These are phyloP conservation scores for Cladorhizidae sp. DNA, from an alignment of 37 sponge, comb jelly and placozoan genomes.

Conservation along the genomic window DNA sequence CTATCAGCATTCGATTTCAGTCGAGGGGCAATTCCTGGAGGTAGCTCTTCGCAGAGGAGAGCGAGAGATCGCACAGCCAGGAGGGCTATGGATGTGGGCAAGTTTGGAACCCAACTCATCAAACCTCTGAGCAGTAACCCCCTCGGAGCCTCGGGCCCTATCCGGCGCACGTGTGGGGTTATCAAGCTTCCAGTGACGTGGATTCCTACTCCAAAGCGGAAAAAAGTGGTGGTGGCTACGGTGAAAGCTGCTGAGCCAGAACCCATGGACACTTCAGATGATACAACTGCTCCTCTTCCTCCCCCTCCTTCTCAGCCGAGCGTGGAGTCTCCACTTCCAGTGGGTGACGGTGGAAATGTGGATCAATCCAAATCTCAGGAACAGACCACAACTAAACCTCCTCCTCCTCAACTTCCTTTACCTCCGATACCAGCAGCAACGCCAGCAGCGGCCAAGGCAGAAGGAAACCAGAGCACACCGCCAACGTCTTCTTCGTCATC, in stretches of 20 bases:
- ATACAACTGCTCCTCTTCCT: neutral
- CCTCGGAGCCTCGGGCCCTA: conserved; percentile 72
- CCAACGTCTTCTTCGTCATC: neutral
- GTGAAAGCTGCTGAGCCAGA: too few relatives aligned
- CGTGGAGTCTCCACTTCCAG: neutral
- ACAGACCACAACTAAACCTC: neutral
- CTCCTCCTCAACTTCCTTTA: neutral
- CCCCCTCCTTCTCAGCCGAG: neutral
- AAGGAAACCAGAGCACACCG: neutral
- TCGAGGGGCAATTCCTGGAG: conserved; percentile 43
- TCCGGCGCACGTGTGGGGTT: conserved; percentile 87
- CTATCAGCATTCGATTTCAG: conserved; percentile 83
- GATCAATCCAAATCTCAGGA: too few relatives aligned
- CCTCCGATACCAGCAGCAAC: neutral
- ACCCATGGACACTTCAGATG: neutral
- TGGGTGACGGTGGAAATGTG: too few relatives aligned
- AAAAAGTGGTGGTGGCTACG: neutral
- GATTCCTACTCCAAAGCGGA: conserved; percentile 22
- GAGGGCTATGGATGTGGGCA: conserved; percentile 7
- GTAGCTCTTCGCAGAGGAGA: conserved; percentile 40
- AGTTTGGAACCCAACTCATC: conserved; percentile 22
- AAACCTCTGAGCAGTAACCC: conserved; percentile 59
- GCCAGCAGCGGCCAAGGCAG: neutral
- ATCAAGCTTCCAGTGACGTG: conserved; percentile 79
- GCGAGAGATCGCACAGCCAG: conserved; percentile 56